Percentiles rank a stretch among this genome's conserved stretches.
These are phyloP conservation scores for Capricornis sumatraensis DNA, from an alignment of 2,113 vertebrate species.

Conservation along the genomic window DNA sequence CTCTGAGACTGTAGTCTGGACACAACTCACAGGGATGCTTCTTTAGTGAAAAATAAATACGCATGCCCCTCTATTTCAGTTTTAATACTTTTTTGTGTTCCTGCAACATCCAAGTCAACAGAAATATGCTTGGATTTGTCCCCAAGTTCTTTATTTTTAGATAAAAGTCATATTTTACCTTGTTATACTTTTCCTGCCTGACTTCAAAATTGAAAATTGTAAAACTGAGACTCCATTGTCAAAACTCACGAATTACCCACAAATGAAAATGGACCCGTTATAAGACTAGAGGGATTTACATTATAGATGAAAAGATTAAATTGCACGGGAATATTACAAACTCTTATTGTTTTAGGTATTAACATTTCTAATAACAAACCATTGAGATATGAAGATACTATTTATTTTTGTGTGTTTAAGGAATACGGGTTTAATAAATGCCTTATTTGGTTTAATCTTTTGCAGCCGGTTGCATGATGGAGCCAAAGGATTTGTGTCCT, in stretches of 20 bases:
- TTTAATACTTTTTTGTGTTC: not conserved
- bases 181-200: not conserved
- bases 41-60: not conserved
- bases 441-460: not conserved
- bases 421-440: not conserved
- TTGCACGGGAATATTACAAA: not conserved
- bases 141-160: not conserved
- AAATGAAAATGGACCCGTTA: not conserved
- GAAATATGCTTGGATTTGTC: not conserved
- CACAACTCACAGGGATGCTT: accelerated
- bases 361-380: not conserved
- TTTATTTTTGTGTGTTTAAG: not conserved
- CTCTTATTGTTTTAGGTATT: not conserved
- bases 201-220: not conserved
- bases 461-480: not conserved
- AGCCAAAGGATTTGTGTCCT: not conserved
- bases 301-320: not conserved
- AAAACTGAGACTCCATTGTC: not conserved
- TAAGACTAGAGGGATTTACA: not conserved
- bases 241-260: not conserved
- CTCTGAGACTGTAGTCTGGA: not conserved
- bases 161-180: not conserved
- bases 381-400: not conserved
- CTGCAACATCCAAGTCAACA: not conserved
- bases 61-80: not conserved